Percentiles rank a stretch among this genome's conserved stretches.
phyloP scores from a whole-genome alignment of 2,113 vertebrate genomes.

The Terrapene triunguis region DNA sequence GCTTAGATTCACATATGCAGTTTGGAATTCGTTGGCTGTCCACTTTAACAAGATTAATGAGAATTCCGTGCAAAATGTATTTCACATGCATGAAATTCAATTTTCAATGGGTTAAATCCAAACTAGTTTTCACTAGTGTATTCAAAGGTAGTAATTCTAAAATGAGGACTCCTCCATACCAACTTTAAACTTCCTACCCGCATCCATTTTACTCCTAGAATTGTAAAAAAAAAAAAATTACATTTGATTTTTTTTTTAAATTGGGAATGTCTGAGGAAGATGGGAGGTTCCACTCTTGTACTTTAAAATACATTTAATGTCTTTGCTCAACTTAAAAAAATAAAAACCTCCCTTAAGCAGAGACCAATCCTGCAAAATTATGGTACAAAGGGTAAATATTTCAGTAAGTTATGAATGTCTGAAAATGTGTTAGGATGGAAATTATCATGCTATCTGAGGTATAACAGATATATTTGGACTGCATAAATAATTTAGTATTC shows the following conservation, averaged over 20 bases:
- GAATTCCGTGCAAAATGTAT: not conserved
- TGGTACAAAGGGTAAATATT: not conserved
- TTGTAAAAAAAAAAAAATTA: not conserved
- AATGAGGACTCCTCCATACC: not conserved
- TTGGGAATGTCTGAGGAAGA: not conserved
- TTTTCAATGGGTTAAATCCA: not conserved
- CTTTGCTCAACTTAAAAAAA: not conserved
- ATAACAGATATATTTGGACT: not conserved
- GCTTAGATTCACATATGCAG: not conserved
- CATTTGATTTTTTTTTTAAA: not conserved
- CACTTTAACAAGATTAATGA: not conserved
- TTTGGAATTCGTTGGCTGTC: not conserved
- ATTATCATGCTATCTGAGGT: not conserved
- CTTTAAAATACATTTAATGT: not conserved
- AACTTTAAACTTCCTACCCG: not conserved
- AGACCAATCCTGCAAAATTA: not conserved
- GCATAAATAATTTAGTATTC: not conserved
- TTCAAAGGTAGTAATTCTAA: not conserved
- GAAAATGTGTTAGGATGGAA: not conserved
- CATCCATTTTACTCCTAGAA: not conserved
- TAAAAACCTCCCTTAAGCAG: not conserved
- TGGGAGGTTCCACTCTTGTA: not conserved
- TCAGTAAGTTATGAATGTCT: not conserved
- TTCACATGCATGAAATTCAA: not conserved
- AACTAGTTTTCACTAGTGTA: not conserved